These are phyloP conservation scores for Triplophysa rosa DNA, from an alignment of 2,113 vertebrate species.

Conservation along the genomic window DNA sequence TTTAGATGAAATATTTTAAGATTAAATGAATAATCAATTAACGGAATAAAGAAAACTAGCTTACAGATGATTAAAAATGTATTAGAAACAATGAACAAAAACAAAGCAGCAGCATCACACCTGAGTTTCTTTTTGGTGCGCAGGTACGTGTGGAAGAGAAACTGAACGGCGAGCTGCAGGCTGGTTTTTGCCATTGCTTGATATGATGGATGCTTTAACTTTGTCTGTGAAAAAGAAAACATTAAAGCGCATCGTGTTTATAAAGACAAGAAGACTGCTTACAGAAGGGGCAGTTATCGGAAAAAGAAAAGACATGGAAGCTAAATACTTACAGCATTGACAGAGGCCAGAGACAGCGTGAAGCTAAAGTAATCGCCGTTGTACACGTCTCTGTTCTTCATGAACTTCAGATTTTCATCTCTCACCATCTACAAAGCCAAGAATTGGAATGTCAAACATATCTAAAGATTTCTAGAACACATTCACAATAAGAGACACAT, in stretches of 20 bases:
- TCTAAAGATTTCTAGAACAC: not conserved
- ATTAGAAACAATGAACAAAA: not conserved
- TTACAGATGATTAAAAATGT: not conserved
- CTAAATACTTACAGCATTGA: slow-evolving; percentile 86
- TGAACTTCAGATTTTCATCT: slow-evolving; percentile 98
- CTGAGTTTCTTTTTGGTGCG: slow-evolving; percentile 98
- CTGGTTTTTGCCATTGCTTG: slow-evolving; percentile 96
- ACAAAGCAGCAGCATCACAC: slow-evolving; percentile 63
- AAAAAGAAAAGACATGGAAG: not conserved
- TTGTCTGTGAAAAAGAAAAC: slow-evolving; percentile 78
- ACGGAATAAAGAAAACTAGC: too few relatives aligned
- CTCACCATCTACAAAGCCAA: slow-evolving; percentile 85
- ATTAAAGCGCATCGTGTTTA: not conserved
- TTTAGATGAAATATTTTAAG: too few relatives aligned
- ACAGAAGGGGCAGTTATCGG: not conserved
- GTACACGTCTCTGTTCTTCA: slow-evolving; percentile 98
- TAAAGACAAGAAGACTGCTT: not conserved
- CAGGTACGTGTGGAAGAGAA: slow-evolving; percentile 96
- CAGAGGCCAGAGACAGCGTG: slow-evolving; percentile 90
- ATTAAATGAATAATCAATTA: too few relatives aligned
- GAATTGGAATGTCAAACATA: not conserved
- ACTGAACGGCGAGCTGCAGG: slow-evolving; percentile 91
- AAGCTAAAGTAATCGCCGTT: slow-evolving; percentile 99
- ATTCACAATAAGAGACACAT: not conserved
- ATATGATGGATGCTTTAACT: slow-evolving; percentile 92